Conservation (phyloP, 2,797 vertebrate species). For the Leptodactylus fallax region DNA sequence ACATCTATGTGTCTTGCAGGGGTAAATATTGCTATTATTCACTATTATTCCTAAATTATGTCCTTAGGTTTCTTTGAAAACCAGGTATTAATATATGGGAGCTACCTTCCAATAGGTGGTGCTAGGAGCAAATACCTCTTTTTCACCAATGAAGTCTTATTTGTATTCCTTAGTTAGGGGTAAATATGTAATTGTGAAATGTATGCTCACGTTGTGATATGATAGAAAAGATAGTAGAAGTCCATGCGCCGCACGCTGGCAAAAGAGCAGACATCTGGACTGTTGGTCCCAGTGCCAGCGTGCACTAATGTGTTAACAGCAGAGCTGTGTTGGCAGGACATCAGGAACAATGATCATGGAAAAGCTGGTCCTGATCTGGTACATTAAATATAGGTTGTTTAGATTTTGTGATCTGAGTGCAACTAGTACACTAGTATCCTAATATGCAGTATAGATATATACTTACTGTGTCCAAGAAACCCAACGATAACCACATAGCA, state of each 20-base stretch:
- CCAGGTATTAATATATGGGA: no score
- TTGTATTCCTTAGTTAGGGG: not conserved
- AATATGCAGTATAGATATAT: not conserved
- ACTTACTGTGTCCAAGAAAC: slow-evolving; percentile 74
- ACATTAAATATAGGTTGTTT: not conserved
- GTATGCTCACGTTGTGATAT: not conserved
- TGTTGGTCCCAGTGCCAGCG: not conserved
- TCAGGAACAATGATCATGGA: not conserved
- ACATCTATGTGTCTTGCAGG: no score
- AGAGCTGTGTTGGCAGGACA: slow-evolving; percentile 4
- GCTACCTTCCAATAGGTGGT: no score
- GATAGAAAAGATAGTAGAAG: not conserved
- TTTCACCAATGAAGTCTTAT: not conserved
- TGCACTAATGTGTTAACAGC: slow-evolving; percentile 6
- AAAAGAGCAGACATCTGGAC: not conserved
- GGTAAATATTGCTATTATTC: no score
- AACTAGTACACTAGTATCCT: not conserved
- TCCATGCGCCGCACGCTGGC: not conserved
- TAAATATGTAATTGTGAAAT: not conserved
- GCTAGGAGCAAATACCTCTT: no score
- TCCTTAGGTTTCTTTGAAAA: no score
- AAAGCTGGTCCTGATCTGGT: not conserved
- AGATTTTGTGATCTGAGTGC: not conserved
- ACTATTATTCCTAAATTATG: no score
- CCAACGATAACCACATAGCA: slow-evolving; percentile 71